Conservation (phyloP, 1,140 invertebrate species). For the Formica selysi region DNA sequence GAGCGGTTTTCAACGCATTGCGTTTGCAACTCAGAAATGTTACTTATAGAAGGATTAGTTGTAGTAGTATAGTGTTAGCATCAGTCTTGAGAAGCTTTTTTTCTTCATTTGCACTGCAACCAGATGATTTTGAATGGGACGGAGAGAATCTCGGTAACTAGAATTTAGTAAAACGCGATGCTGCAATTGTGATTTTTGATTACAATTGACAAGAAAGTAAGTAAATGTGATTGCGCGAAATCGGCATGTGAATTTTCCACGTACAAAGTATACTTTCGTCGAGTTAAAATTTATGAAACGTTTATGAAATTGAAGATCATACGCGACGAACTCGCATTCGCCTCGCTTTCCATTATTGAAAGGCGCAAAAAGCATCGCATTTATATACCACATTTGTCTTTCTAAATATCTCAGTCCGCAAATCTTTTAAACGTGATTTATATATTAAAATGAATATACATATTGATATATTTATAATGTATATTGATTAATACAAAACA, state of each 20-base stretch:
- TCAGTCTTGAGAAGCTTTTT: neutral
- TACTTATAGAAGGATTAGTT: neutral
- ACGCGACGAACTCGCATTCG: conserved; percentile 25
- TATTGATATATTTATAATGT: too few relatives aligned
- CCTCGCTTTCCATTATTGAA: conserved; percentile 54
- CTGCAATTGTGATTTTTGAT: neutral
- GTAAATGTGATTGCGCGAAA: neutral
- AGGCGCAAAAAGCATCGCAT: neutral
- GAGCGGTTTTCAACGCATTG: conserved; percentile 37
- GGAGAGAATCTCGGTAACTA: neutral
- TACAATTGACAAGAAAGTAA: neutral
- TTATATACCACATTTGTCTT: neutral
- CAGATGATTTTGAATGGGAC: neutral
- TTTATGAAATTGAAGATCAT: conserved; percentile 25
- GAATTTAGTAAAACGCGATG: neutral
- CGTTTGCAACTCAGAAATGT: conserved; percentile 20
- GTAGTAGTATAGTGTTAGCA: neutral
- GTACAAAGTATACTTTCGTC: neutral
- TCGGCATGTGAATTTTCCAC: neutral
- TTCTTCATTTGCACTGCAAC: neutral
- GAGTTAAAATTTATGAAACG: neutral
- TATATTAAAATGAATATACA: too few relatives aligned
- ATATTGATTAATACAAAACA: too few relatives aligned
- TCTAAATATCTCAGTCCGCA: conserved; percentile 9
- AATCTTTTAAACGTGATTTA: neutral